Base-by-base conservation (phyloP, 2,888 invertebrate genomes). In the Melikaiella ostensackeni region DNA sequence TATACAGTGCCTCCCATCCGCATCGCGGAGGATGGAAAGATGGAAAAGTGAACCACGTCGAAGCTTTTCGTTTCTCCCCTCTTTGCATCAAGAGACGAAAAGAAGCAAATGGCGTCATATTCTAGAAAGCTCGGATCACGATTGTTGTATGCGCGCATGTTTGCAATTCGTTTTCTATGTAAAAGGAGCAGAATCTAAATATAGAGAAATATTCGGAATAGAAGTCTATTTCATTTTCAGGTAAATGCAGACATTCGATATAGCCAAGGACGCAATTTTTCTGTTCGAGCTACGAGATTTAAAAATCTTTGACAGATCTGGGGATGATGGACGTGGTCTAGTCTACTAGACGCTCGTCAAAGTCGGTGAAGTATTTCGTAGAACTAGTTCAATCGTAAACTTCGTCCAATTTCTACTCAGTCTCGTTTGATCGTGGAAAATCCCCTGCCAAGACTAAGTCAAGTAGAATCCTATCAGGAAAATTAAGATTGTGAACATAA, bases 81-180 rank as follows among this genome's bases (percentile, higher is more conserved):
- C n/a, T 21, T 21, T 13, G 11, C n/a, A 11, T n/a, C 21, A 11
- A 21, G 35, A 63, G n/a, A 21, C n/a, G 35, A n/a, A 21, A 63
- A 38, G 21, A 63, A 21, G 63, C 21, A 38, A 38, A 21, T 35
- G 35, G 35, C 35, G 33, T 62, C 33, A 33, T n/a, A 33, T 63
- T 63, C 35, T 5, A 63, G n/a, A 33, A 63, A 35, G 4, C 33
- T 35, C 11, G 13, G 13, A 59, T 27, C 76, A 77, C 74, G 77
- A 85, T 85, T 84, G 84, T 85, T 81, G 70, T 74, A 75, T 79
- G 27, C 16, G 24, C 57, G 61, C 61, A 76, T 81, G 84, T 85
- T 84, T 85, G 85, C 83, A 85, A 85, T 81, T 83, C 81, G 75
- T 77, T 80, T 83, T 81, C 83, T 84, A 84, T 84, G 83, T 81